Percentiles rank a stretch among this genome's conserved stretches.
Conservation (phyloP, 2,888 invertebrate genomes). For the Myathropa florea region DNA sequence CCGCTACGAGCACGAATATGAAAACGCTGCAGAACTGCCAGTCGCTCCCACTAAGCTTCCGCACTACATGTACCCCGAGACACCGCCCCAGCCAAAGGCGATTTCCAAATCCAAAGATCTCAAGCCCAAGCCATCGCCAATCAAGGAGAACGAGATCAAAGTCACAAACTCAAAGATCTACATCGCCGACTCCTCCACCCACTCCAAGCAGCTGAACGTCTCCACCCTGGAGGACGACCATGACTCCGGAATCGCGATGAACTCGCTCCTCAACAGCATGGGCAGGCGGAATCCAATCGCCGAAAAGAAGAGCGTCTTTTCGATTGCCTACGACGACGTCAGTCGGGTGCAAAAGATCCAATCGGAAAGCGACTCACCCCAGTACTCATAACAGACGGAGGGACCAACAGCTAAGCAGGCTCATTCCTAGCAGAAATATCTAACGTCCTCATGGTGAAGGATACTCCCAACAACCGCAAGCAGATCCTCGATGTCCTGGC, state of each 20-base stretch:
- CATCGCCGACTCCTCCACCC: conserved; percentile 76
- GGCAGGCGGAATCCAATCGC: conserved; percentile 86
- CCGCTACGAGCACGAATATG: conserved; percentile 86
- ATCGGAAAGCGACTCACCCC: conserved; percentile 90
- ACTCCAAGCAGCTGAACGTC: conserved; percentile 82
- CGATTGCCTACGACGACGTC: conserved; percentile 95
- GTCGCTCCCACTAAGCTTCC: conserved; percentile 84
- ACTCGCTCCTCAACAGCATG: conserved; percentile 83
- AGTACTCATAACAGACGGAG: conserved; percentile 79
- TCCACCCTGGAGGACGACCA: conserved; percentile 86
- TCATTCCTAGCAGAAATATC: background rate
- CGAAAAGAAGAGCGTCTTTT: conserved; percentile 95
- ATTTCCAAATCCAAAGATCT: conserved; percentile 72
- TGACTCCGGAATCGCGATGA: conserved; percentile 90
- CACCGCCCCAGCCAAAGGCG: conserved; percentile 78
- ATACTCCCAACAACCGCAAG: background rate
- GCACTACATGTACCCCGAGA: conserved; percentile 83
- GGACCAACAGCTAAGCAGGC: background rate
- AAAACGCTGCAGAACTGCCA: conserved; percentile 79
- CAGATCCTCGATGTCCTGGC: background rate
- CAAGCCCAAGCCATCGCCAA: conserved; percentile 79
- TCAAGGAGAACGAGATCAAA: conserved; percentile 80
- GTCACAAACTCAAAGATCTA: conserved; percentile 77
- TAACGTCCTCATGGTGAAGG: background rate
- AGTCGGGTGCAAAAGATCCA: conserved; percentile 89